These are phyloP conservation scores for Novumbra hubbsi DNA, from an alignment of 2,797 vertebrate species.

Conservation along the genomic window DNA sequence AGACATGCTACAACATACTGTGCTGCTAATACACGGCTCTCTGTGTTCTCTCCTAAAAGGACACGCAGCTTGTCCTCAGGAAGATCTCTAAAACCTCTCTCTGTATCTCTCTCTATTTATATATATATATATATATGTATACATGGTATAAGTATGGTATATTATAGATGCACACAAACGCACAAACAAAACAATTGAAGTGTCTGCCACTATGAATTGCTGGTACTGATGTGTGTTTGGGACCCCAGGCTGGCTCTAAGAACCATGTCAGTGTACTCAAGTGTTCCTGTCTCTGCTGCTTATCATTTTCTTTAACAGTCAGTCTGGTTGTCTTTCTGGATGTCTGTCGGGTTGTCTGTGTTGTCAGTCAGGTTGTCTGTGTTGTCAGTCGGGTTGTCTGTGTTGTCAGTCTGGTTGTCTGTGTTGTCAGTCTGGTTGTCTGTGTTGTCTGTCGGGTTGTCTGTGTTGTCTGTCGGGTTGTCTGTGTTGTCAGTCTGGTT, in stretches of 20 bases:
- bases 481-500: neutral
- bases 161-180: conserved; percentile 5
- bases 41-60: too few relatives aligned
- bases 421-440: neutral
- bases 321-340: neutral
- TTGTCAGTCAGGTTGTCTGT: neutral
- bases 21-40: too few relatives aligned
- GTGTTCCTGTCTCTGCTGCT: neutral
- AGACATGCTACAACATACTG: too few relatives aligned
- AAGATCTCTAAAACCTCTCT: too few relatives aligned
- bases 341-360: neutral
- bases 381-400: neutral
- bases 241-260: conserved; percentile 12
- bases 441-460: neutral
- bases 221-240: conserved; percentile 36
- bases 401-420: neutral
- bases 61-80: too few relatives aligned
- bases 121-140: too few relatives aligned
- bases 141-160: neutral
- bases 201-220: conserved; percentile 34
- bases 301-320: neutral
- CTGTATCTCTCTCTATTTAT: too few relatives aligned
- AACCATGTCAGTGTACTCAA: conserved; percentile 4
- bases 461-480: neutral
- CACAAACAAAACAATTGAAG: conserved; percentile 29